These are phyloP conservation scores for Brassicogethes aeneus DNA, from an alignment of 2,888 invertebrate species.

Conservation along the genomic window DNA sequence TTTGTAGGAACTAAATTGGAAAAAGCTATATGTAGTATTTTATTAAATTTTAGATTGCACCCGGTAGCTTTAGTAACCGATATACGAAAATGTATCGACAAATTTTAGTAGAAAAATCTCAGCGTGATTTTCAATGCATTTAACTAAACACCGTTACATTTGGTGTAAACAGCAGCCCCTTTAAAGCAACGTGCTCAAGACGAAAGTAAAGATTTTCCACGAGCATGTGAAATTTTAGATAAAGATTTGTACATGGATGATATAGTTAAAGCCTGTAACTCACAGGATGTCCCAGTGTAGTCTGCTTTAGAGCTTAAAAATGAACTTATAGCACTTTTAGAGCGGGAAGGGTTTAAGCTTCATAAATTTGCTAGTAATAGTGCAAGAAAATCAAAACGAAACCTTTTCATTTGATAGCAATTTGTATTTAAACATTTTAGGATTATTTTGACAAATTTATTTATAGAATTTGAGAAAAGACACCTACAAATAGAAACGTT, in stretches of 20 bases:
- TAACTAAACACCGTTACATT: not conserved
- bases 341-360: too few relatives aligned
- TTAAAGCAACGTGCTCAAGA: constrained; percentile 1
- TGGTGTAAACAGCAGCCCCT: too few relatives aligned
- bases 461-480: not conserved
- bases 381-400: constrained; percentile 1
- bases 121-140: constrained; percentile 2
- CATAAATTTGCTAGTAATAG: not conserved
- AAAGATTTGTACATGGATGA: too few relatives aligned
- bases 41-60: constrained; percentile 2
- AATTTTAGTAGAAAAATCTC: too few relatives aligned
- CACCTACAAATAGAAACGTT: constrained; percentile 1
- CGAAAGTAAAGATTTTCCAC: constrained; percentile 3
- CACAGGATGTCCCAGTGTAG: constrained; percentile 1
- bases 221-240: constrained; percentile 1
- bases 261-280: not conserved
- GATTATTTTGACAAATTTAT: constrained; percentile 1
- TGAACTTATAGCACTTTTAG: too few relatives aligned
- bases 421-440: too few relatives aligned
- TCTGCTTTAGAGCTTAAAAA: not conserved
- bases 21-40: not conserved
- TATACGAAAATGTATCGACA: not conserved
- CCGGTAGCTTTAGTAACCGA: not conserved
- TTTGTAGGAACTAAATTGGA: not conserved
- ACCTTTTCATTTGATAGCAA: too few relatives aligned